Percentiles rank a stretch among this genome's conserved stretches.
Evolutionary conservation across 1,140 invertebrate species (phyloP).

Genomic region (Pseudomyrmex cubaensis): DNA sequence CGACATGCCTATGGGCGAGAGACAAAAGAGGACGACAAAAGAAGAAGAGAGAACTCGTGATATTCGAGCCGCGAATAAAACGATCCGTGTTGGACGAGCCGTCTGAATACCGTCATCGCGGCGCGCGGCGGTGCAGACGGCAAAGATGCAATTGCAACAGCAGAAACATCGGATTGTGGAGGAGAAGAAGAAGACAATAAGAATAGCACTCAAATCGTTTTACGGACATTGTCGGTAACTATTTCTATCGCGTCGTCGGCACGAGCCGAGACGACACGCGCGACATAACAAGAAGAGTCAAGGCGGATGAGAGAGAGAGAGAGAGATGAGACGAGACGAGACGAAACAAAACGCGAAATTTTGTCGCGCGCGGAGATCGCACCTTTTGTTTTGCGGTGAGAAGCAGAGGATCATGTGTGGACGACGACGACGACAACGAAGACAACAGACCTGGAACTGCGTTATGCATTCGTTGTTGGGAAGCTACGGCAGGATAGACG

Average conservation of each 20-base stretch:
- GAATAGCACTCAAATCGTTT: constrained; percentile 63
- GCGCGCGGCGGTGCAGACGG: constrained; percentile 9
- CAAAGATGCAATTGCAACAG: constrained; percentile 29
- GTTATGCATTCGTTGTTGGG: constrained; percentile 40
- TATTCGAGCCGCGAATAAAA: constrained; percentile 50
- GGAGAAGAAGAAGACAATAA: constrained; percentile 27
- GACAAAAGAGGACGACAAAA: not conserved
- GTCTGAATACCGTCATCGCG: constrained; percentile 19
- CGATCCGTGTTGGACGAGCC: constrained; percentile 23
- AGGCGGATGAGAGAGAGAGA: not conserved
- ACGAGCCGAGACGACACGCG: constrained; percentile 43
- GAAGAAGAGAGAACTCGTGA: not conserved
- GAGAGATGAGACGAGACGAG: not conserved
- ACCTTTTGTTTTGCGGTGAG: constrained; percentile 49
- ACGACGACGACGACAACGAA: not conserved
- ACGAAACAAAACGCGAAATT: constrained; percentile 42
- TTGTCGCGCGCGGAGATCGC: constrained; percentile 41
- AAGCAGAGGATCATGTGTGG: not conserved
- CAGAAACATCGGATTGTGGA: constrained; percentile 34
- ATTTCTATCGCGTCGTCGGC: constrained; percentile 55
- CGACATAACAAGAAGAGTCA: constrained; percentile 11
- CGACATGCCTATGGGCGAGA: constrained; percentile 20
- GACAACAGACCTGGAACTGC: not conserved
- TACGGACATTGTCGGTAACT: constrained; percentile 53
- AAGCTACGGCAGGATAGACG: not conserved